These are phyloP conservation scores for Paralichthys olivaceus DNA, from an alignment of 2,113 vertebrate genomes.

Conservation along the genomic window DNA sequence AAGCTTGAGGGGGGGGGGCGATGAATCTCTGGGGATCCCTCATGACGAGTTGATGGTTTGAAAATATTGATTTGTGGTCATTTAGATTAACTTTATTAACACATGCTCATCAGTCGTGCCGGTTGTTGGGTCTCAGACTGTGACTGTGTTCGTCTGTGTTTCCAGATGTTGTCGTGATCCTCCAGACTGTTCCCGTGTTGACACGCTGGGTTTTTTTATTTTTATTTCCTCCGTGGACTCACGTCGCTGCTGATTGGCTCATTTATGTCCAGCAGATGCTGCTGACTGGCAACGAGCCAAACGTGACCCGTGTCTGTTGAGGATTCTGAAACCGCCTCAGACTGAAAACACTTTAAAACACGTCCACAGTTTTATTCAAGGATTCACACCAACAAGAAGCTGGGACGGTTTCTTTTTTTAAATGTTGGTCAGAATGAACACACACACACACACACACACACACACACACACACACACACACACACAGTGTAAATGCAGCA, in stretches of 20 bases:
- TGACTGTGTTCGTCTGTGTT: not conserved
- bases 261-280: conserved; percentile 52
- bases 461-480: conserved; percentile 1
- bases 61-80: not conserved
- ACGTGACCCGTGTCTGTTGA: conserved; percentile 4
- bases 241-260: conserved; percentile 42
- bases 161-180: conserved; percentile 30
- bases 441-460: not conserved
- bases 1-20: too few relatives aligned
- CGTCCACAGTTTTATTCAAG: not conserved
- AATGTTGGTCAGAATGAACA: conserved; percentile 6
- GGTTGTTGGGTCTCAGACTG: not conserved
- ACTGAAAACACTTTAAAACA: not conserved
- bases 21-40: not conserved
- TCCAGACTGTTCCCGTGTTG: conserved; percentile 2
- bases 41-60: not conserved
- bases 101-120: not conserved
- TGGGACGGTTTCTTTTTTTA: not conserved
- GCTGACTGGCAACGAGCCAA: conserved; percentile 39
- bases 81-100: not conserved
- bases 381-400: too few relatives aligned
- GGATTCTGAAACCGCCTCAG: not conserved
- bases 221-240: not conserved
- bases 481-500: conserved; percentile 1
- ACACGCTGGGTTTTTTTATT: not conserved